phyloP scores from a whole-genome alignment of 1,140 invertebrate genomes.

The Bradysia coprophila region DNA sequence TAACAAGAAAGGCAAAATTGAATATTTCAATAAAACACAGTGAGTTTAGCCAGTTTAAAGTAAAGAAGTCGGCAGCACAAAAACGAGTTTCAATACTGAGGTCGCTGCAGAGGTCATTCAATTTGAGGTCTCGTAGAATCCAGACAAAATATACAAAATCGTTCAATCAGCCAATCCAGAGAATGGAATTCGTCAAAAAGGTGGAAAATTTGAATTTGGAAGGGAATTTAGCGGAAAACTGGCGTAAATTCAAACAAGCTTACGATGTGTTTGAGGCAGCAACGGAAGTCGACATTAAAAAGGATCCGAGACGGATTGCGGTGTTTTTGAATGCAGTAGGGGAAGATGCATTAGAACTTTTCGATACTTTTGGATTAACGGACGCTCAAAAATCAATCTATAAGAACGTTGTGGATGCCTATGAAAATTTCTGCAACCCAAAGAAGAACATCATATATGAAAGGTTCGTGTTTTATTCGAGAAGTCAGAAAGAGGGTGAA shows the following conservation, averaged over 20 bases:
- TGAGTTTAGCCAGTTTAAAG: background rate
- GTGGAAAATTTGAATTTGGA: background rate
- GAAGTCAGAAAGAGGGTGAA: constrained; percentile 11
- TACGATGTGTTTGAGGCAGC: background rate
- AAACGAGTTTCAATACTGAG: too few species aligned
- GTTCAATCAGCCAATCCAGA: background rate
- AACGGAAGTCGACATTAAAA: background rate
- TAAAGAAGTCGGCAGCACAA: background rate
- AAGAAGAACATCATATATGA: constrained; percentile 11
- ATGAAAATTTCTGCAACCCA: constrained; percentile 10
- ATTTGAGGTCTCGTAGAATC: too few species aligned
- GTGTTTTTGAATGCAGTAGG: background rate
- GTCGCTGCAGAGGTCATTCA: too few species aligned
- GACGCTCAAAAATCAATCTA: background rate
- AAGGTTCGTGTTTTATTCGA: constrained; percentile 10
- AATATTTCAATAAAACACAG: background rate
- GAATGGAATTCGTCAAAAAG: background rate
- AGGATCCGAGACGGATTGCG: background rate
- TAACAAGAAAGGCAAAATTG: background rate
- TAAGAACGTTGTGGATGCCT: constrained; percentile 6
- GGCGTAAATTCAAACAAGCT: background rate
- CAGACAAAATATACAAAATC: background rate
- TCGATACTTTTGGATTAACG: background rate
- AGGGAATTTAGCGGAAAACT: background rate
- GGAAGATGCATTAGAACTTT: background rate